These are phyloP conservation scores for Acanthosoma haemorrhoidale DNA, from an alignment of 2,888 invertebrate genomes.

Conservation along the genomic window DNA sequence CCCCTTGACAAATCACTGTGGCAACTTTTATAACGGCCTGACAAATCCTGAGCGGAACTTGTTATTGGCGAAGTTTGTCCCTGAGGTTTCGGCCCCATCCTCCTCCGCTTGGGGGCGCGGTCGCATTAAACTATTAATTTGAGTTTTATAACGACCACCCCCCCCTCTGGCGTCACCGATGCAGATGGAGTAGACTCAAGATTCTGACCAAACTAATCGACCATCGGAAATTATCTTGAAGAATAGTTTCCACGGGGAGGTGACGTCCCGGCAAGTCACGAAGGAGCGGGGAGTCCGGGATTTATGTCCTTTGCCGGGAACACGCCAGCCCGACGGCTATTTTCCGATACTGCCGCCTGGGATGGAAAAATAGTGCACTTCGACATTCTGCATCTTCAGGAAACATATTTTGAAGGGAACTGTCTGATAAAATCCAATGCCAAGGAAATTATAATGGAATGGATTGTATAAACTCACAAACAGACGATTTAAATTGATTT, in stretches of 20 bases:
- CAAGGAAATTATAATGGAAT: too few relatives aligned
- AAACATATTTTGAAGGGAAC: too few relatives aligned
- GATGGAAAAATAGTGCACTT: too few relatives aligned
- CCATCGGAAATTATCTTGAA: not conserved
- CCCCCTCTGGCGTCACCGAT: not conserved
- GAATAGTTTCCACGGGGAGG: not conserved
- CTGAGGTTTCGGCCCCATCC: not conserved
- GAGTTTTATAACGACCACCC: not conserved
- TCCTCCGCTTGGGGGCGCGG: not conserved
- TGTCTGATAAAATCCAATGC: too few relatives aligned
- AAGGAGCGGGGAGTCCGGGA: not conserved
- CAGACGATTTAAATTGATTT: too few relatives aligned
- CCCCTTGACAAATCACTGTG: slow-evolving; percentile 10
- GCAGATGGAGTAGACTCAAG: not conserved
- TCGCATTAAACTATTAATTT: too few relatives aligned
- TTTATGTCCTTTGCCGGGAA: not conserved
- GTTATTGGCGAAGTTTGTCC: slow-evolving; percentile 10
- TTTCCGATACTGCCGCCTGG: too few relatives aligned
- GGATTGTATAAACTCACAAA: too few relatives aligned
- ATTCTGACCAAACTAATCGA: not conserved
- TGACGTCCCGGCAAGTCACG: not conserved
- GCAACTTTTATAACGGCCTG: slow-evolving; percentile 6
- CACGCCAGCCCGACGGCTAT: too few relatives aligned
- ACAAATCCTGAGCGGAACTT: slow-evolving; percentile 10
- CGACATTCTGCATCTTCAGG: too few relatives aligned